A percentile compares a stretch with the other conserved stretches of the same genome.
Evolutionary conservation across 2,888 invertebrate genomes (phyloP).

Genomic region (Platerodrilus igneus): DNA sequence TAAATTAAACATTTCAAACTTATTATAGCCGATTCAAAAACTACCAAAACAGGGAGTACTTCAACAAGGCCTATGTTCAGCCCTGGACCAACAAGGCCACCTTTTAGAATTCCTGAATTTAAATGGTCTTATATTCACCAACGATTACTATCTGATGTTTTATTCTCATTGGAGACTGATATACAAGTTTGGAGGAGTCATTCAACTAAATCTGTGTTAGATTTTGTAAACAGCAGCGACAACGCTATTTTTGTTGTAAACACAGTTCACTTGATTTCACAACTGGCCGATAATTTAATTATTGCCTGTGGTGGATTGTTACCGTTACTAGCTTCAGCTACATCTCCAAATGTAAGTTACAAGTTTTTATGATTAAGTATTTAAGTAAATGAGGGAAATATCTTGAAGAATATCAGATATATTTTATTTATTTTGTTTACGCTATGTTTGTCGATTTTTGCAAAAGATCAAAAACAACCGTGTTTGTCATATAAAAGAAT

Average conservation of each 20-base stretch:
- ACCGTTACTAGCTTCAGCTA: slow-evolving; percentile 94
- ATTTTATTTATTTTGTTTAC: slow-evolving; percentile 1
- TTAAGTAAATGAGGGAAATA: too few species aligned
- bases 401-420: too few species aligned
- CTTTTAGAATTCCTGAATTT: slow-evolving; percentile 99
- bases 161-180: slow-evolving; percentile 95
- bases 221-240: slow-evolving; percentile 97
- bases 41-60: slow-evolving; percentile 59
- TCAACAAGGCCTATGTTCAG: slow-evolving; percentile 85
- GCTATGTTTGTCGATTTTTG: slow-evolving; percentile 2
- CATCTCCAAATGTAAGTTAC: slow-evolving; percentile 89
- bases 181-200: slow-evolving; percentile 90
- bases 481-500: too few species aligned
- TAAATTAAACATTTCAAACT: slow-evolving; percentile 1
- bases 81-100: slow-evolving; percentile 87
- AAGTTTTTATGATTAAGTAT: background rate
- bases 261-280: slow-evolving; percentile 97
- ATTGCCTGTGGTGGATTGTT: slow-evolving; percentile 97
- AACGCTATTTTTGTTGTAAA: slow-evolving; percentile 99
- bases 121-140: slow-evolving; percentile 99
- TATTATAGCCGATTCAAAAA: slow-evolving; percentile 48
- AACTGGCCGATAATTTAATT: slow-evolving; percentile 96
- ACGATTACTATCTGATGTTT: slow-evolving; percentile 87
- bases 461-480: too few species aligned
- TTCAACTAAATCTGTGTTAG: slow-evolving; percentile 93